These are phyloP conservation scores for Grallaria varia DNA, from an alignment of 2,113 vertebrate genomes.

Conservation along the genomic window DNA sequence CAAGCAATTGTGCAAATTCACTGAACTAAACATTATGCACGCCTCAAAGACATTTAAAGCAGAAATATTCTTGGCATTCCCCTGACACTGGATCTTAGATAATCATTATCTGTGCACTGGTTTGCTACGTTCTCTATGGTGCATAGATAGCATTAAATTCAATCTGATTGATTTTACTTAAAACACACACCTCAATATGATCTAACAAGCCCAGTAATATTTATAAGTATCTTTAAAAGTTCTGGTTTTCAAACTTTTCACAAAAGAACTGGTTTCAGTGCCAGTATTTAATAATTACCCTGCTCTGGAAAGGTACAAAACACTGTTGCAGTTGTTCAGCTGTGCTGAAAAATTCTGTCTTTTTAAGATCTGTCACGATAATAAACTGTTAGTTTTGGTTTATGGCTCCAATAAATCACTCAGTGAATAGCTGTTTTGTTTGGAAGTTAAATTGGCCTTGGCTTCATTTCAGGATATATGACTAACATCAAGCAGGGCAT, in stretches of 20 bases:
- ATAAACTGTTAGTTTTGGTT: slow-evolving; percentile 70
- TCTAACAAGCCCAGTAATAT: background rate
- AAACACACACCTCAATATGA: background rate
- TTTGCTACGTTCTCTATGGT: background rate
- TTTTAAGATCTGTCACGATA: slow-evolving; percentile 65
- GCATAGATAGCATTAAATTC: background rate
- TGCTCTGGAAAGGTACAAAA: slow-evolving; percentile 44
- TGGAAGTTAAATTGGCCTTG: slow-evolving; percentile 61
- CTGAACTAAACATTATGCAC: background rate
- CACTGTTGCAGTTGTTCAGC: slow-evolving; percentile 59
- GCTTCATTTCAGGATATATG: slow-evolving; percentile 64
- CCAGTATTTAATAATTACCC: slow-evolving; percentile 18
- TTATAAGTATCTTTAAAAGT: background rate
- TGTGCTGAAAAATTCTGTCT: slow-evolving; percentile 45
- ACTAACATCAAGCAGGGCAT: slow-evolving; percentile 60
- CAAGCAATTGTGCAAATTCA: background rate
- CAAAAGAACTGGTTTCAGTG: slow-evolving; percentile 20
- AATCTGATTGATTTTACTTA: background rate
- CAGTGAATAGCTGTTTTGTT: slow-evolving; percentile 68
- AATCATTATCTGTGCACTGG: background rate
- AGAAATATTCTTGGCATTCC: background rate
- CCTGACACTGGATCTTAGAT: background rate
- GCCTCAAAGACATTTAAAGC: background rate
- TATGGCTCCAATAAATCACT: slow-evolving; percentile 65
- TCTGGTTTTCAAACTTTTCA: slow-evolving; percentile 11